Base-by-base conservation (phyloP, 2,888 invertebrate species). In the Dusona sp. region DNA sequence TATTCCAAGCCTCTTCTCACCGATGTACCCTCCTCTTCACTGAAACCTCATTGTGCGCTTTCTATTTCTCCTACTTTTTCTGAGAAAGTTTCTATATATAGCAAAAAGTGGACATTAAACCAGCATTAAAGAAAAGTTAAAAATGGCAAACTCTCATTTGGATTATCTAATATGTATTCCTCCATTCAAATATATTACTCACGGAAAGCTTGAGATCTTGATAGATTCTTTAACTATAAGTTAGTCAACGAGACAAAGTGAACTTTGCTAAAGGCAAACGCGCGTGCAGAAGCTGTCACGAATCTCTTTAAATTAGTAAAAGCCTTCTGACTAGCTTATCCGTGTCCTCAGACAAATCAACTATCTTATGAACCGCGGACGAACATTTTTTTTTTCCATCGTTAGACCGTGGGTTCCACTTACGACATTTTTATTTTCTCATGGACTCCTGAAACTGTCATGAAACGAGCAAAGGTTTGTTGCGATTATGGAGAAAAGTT, bases 1-100 rank as follows among this genome's bases (percentile, higher is more conserved):
- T 88, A 85, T 86, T 87, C 79, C 70, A 29, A 29, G 19, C 68
- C 42, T 72, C 64, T 45, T 80, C 13, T 57, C 65, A 48, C 22
- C 64, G 29, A n/a, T 36, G 51, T 38, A 3, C 42, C 75, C 54
- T 68, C 2, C 42, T 57, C 57, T 36, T 11, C 57, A 36, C 57
- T 57, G 36, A 75, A 25, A 54, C 67, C 57, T 3, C n/a, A 68
- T 22, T 61, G 75, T 68, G 67, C 61, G 57, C 67, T 57, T 64
- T 48, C 33, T 33, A n/a, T 45, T 61, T 25, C 11, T 70, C n/a
- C n/a, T n/a, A 38, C 25, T 48, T 65, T 45, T 22, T 70, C 36
- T 25, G 16, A 6, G 48, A 48, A 16, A 45, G 45, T 16, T 45
- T 4, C 45, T 16, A 45, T 3, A 45, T 9, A 2, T 16, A 16